A percentile compares a stretch with the other conserved stretches of the same genome.
phyloP scores from a whole-genome alignment of 2,888 invertebrate species.

The Agonopterix heracliana region DNA sequence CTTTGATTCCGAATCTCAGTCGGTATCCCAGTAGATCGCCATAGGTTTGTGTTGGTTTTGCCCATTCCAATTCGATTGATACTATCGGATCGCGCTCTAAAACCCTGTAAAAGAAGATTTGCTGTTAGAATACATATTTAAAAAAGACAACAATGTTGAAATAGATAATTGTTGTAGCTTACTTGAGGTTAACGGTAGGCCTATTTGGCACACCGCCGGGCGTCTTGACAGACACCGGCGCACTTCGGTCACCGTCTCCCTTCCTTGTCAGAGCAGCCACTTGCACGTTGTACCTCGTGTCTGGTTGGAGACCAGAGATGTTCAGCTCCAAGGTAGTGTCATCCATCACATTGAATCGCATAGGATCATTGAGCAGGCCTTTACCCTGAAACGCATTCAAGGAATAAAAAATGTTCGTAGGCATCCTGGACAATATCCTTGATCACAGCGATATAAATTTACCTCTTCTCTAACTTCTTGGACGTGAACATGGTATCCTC shows the following conservation, averaged over 20 bases:
- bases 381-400: conserved; percentile 74
- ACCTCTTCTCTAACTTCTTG: conserved; percentile 93
- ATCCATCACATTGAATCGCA: conserved; percentile 90
- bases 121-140: background rate
- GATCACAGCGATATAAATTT: conserved; percentile 18
- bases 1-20: conserved; percentile 90
- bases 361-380: conserved; percentile 89
- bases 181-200: conserved; percentile 89
- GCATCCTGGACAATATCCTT: background rate
- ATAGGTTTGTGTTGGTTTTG: conserved; percentile 90
- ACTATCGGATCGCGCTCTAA: conserved; percentile 91
- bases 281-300: conserved; percentile 94
- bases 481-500: conserved; percentile 97
- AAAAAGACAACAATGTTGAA: background rate
- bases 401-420: background rate
- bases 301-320: conserved; percentile 94
- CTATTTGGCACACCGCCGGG: conserved; percentile 94
- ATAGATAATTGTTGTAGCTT: conserved; percentile 30
- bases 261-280: conserved; percentile 97
- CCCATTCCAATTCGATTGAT: conserved; percentile 95
- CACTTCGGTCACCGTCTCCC: conserved; percentile 96
- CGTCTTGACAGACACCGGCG: conserved; percentile 90
- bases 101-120: conserved; percentile 75
- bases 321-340: conserved; percentile 86
- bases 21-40: conserved; percentile 93